These are phyloP conservation scores for Marasmarcha lunaedactyla DNA, from an alignment of 2,888 invertebrate species.

Conservation along the genomic window DNA sequence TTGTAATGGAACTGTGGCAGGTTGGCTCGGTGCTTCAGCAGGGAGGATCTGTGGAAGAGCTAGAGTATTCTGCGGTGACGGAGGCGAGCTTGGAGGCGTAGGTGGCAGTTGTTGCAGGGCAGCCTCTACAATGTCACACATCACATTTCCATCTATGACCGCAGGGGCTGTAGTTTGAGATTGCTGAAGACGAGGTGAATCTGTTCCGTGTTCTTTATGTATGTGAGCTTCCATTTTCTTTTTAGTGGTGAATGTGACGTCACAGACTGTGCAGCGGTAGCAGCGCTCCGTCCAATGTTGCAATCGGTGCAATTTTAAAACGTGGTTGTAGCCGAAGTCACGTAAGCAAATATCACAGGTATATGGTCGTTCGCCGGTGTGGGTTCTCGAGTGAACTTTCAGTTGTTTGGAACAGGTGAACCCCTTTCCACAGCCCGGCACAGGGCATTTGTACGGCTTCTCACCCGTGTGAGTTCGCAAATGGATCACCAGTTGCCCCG, in stretches of 20 bases:
- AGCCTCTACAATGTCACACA: slow-evolving; percentile 55
- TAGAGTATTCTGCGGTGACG: slow-evolving; percentile 49
- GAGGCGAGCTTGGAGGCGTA: slow-evolving; percentile 70
- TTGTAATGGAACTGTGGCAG: slow-evolving; percentile 47
- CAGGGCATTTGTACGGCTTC: slow-evolving; percentile 85
- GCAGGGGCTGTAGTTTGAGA: slow-evolving; percentile 35
- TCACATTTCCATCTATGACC: slow-evolving; percentile 40
- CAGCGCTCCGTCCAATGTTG: slow-evolving; percentile 93
- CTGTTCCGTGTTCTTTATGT: slow-evolving; percentile 65
- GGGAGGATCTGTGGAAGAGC: slow-evolving; percentile 32
- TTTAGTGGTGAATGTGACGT: slow-evolving; percentile 90
- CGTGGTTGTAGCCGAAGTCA: slow-evolving; percentile 92
- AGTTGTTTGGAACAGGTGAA: slow-evolving; percentile 93
- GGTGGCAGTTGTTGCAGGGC: slow-evolving; percentile 65
- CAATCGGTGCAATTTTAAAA: slow-evolving; percentile 88
- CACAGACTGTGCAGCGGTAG: slow-evolving; percentile 92
- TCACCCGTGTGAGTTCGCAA: slow-evolving; percentile 91
- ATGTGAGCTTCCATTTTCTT: slow-evolving; percentile 93
- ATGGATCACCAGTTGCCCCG: slow-evolving; percentile 91
- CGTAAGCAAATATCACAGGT: slow-evolving; percentile 92
- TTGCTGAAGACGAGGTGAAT: slow-evolving; percentile 49
- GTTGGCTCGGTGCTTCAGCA: slow-evolving; percentile 55
- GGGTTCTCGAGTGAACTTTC: slow-evolving; percentile 91
- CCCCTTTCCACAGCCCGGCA: slow-evolving; percentile 87
- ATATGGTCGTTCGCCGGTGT: slow-evolving; percentile 92